Conservation (phyloP, 2,113 vertebrate species). For the Casuarius casuarius region DNA sequence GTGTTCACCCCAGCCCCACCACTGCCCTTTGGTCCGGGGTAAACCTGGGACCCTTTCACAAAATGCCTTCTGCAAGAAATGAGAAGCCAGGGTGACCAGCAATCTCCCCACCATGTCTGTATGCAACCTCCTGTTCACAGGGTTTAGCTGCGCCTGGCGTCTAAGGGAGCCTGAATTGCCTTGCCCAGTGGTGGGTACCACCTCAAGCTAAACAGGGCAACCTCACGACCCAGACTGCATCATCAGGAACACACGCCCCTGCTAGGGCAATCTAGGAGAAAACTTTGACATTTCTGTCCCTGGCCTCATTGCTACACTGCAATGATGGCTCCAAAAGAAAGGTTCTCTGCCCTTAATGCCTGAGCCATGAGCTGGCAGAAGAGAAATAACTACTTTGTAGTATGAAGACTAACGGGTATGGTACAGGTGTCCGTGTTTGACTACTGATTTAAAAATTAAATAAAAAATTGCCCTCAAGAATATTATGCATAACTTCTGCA, state of each 20-base stretch:
- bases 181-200: neutral
- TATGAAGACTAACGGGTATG: neutral
- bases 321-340: neutral
- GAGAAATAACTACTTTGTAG: neutral
- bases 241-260: neutral
- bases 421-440: neutral
- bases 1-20: neutral
- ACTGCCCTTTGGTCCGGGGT: neutral
- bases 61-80: neutral
- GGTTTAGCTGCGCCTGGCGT: neutral
- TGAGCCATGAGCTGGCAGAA: neutral
- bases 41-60: neutral
- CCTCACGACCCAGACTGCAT: neutral
- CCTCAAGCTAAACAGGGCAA: neutral
- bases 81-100: too few species aligned
- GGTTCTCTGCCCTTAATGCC: neutral
- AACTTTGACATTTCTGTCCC: neutral
- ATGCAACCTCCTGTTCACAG: neutral
- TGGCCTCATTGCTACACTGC: neutral
- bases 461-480: neutral
- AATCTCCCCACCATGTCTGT: neutral
- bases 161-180: neutral
- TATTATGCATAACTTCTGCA: neutral
- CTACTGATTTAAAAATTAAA: neutral
- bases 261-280: neutral